phyloP scores from a whole-genome alignment of 1,140 invertebrate genomes.

The Ylistrum balloti region DNA sequence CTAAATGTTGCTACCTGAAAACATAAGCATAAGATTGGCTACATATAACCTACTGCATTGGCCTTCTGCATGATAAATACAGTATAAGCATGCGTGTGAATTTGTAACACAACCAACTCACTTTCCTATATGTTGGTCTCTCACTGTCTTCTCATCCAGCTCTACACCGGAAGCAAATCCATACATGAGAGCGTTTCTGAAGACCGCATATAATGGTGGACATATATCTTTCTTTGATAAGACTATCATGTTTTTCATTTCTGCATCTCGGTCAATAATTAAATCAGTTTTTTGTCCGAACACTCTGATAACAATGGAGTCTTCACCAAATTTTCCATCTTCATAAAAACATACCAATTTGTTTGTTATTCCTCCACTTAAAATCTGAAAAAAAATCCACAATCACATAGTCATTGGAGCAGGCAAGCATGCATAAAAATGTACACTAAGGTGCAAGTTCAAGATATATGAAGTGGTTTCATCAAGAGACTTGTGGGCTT shows the following conservation, averaged over 20 bases:
- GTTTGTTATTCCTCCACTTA: conserved; percentile 98
- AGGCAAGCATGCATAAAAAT: too few species aligned
- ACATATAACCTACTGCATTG: too few species aligned
- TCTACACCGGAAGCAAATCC: conserved; percentile 94
- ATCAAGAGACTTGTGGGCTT: too few species aligned
- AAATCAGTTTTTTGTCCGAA: conserved; percentile 97
- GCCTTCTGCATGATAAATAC: too few species aligned
- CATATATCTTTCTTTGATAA: conserved; percentile 89
- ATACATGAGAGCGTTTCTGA: conserved; percentile 97
- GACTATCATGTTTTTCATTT: conserved; percentile 87
- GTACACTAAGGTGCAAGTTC: too few species aligned
- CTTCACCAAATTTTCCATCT: conserved; percentile 83
- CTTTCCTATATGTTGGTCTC: conserved; percentile 82
- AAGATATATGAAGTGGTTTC: too few species aligned
- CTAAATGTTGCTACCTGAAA: too few species aligned
- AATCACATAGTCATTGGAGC: too few species aligned
- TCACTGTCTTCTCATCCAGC: conserved; percentile 88
- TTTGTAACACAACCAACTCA: conserved; percentile 58
- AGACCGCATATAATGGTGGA: conserved; percentile 93
- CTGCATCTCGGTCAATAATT: conserved; percentile 94
- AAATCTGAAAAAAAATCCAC: conserved; percentile 86
- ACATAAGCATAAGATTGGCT: too few species aligned
- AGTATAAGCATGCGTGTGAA: too few species aligned
- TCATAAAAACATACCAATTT: conserved; percentile 92
- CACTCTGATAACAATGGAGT: conserved; percentile 93